These are phyloP conservation scores for Ichneumoninae sp. DNA, from an alignment of 2,888 invertebrate species.

Conservation along the genomic window DNA sequence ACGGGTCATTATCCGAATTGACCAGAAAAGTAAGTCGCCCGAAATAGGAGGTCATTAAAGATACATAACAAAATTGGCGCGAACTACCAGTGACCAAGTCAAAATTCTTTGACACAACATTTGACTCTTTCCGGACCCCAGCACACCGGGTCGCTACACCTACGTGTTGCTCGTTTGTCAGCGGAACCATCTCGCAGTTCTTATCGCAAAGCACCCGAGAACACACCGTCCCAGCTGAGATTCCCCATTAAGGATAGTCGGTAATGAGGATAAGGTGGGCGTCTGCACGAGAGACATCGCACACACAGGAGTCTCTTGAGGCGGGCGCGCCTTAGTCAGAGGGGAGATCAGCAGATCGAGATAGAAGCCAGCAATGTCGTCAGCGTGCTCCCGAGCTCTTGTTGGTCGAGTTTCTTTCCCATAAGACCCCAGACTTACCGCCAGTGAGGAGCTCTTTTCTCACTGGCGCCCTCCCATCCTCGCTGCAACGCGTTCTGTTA, in stretches of 20 bases:
- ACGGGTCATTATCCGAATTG: constrained; percentile 46
- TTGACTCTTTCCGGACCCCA: neutral
- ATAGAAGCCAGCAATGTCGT: constrained; percentile 13
- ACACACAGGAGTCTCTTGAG: constrained; percentile 9
- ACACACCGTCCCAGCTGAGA: constrained; percentile 33
- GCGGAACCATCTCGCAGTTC: constrained; percentile 36
- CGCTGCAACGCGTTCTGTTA: neutral
- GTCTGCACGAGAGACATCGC: constrained; percentile 26
- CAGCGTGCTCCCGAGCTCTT: neutral
- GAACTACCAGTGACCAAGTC: neutral
- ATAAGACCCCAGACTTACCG: neutral
- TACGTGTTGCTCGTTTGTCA: constrained; percentile 48
- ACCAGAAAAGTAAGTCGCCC: neutral
- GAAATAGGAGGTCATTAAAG: neutral
- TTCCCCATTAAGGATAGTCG: constrained; percentile 45
- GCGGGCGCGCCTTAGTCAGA: constrained; percentile 27
- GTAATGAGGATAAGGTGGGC: constrained; percentile 52
- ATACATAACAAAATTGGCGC: neutral
- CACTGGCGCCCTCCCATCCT: neutral
- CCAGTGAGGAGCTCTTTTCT: neutral
- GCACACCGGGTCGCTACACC: neutral
- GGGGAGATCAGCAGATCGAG: constrained; percentile 40
- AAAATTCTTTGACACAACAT: neutral
- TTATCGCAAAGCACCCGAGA: constrained; percentile 34
- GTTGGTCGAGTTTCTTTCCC: neutral